Evolutionary conservation across 2,113 vertebrate genomes (phyloP).

Genomic region (Noctilio leporinus): DNA sequence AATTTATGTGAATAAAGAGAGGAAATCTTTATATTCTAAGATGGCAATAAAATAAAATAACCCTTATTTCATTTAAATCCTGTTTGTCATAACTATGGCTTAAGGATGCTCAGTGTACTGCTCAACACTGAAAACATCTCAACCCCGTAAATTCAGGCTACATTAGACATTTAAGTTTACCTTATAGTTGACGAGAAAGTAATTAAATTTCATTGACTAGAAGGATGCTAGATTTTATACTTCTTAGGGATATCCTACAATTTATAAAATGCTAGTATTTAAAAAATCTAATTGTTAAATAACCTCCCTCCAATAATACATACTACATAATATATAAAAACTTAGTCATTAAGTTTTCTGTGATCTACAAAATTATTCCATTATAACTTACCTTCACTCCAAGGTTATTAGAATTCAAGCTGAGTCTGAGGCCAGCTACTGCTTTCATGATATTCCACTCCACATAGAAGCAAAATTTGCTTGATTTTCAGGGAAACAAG

Average conservation of each 20-base stretch:
- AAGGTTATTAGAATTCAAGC: neutral
- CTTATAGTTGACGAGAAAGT: neutral
- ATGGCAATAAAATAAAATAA: neutral
- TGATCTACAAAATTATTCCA: neutral
- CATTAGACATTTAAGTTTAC: neutral
- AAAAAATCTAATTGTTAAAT: neutral
- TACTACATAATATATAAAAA: neutral
- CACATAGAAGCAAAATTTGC: neutral
- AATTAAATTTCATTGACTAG: neutral
- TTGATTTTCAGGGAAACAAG: neutral
- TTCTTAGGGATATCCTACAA: neutral
- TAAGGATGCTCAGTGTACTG: neutral
- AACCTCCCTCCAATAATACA: neutral
- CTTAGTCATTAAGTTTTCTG: neutral
- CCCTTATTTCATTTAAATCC: neutral
- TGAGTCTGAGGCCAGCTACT: neutral
- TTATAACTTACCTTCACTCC: neutral
- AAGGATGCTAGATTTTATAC: neutral
- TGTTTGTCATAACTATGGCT: neutral
- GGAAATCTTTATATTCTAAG: neutral
- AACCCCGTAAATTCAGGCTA: neutral
- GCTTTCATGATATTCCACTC: neutral
- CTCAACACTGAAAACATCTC: neutral
- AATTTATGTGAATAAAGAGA: neutral
- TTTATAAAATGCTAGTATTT: constrained; percentile 4